Evolutionary conservation across 2,888 invertebrate species (phyloP).

Genomic region (Zaprionus lineosus): DNA sequence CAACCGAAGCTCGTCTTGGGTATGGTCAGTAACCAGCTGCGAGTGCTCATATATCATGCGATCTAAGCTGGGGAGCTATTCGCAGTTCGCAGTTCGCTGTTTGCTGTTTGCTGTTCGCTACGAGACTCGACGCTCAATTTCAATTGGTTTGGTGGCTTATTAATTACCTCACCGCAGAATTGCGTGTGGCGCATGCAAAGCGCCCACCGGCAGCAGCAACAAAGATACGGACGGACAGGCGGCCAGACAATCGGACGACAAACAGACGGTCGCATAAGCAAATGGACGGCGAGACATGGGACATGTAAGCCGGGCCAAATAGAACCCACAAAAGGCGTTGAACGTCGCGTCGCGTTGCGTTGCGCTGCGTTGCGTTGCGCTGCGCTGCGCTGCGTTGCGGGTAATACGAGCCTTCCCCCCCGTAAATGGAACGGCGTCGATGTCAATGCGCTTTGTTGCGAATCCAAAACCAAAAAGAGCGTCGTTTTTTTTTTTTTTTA

Average conservation of each 20-base stretch:
- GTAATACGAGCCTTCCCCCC: constrained; percentile 58
- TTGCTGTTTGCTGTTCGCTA: constrained; percentile 68
- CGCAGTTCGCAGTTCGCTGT: no score
- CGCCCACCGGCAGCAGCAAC: constrained; percentile 31
- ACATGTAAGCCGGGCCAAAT: constrained; percentile 39
- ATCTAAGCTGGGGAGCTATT: constrained; percentile 16
- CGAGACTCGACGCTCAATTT: constrained; percentile 63
- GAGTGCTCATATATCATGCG: constrained; percentile 19
- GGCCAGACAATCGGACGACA: constrained; percentile 10
- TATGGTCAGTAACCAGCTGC: constrained; percentile 66
- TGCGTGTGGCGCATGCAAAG: constrained; percentile 68
- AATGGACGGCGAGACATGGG: not conserved
- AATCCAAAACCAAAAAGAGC: constrained; percentile 35
- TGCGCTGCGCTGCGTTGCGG: no score
- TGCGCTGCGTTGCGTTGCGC: no score
- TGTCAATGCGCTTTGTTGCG: constrained; percentile 63
- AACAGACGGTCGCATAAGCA: no score
- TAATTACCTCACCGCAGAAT: constrained; percentile 74
- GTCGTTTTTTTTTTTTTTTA: constrained; percentile 1
- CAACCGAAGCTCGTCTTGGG: constrained; percentile 66
- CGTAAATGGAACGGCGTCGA: constrained; percentile 69
- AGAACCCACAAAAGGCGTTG: constrained; percentile 72
- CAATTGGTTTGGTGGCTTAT: constrained; percentile 68
- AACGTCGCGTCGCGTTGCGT: constrained; percentile 51
- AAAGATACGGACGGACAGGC: no score